Base-by-base conservation (phyloP, 2,888 invertebrate species). In the Sacculina carcini region DNA sequence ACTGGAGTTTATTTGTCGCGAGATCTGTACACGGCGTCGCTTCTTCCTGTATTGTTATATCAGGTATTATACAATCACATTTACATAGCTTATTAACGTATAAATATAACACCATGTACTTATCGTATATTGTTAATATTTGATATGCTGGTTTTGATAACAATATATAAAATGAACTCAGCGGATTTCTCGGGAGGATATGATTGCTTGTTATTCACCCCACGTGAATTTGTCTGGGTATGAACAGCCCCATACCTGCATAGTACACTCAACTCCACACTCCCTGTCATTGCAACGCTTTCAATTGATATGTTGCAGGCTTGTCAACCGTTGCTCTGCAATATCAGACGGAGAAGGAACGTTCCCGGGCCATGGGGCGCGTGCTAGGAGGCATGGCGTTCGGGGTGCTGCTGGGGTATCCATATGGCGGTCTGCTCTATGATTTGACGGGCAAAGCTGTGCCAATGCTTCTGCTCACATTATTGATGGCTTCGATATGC, bases 361-460 rank as follows among this genome's bases (percentile, higher is more conserved):
- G 78, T 55, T 75, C 77, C 24, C 72, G 72, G 61, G 69, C 78
- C n/a, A 81, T 85, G 78, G 84, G 84, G 0, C 68, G 79, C 26
- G 77, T 81, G 2, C 72, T 84, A 61, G 81, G 84, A 5, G 82
- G 82, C 54, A 76, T 79, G 51, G 84, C 83, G 1, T 63, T 79
- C 3, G 85, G 84, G 0, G 82, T 85, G 1, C 67, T 85, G 2
- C 67, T 79, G 12, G 84, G 84, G 0, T 84, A 85, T 64, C 84
- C 84, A 0, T 73, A 81, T 57, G 84, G 84, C 10, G 77, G 82
- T 1, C 71, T 81, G 42, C 70, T 78, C 36, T 84, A 83, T 61
- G 77, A 80, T 58, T 71, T 79, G 54, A 69, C 77, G 32, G 53
- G 54, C 29, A 81, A 81, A 65, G 70, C 74, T 40, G 73, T 77